phyloP scores from a whole-genome alignment of 1,140 invertebrate species.

The Drosophila nannoptera region DNA sequence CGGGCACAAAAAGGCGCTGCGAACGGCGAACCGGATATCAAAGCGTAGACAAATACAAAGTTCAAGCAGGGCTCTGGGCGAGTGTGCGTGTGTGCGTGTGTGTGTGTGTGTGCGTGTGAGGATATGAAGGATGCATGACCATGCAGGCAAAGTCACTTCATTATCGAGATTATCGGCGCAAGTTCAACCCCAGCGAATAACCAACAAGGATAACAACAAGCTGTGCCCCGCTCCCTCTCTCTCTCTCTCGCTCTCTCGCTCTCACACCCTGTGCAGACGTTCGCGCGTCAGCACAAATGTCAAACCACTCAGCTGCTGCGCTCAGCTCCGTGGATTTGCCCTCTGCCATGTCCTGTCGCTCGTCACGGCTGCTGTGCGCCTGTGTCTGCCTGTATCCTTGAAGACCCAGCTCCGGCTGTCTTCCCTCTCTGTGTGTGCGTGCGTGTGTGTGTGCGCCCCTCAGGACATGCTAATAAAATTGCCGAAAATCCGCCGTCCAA shows the following conservation, averaged over 20 bases:
- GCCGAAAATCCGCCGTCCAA: conserved; percentile 61
- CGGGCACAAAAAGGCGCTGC: conserved; percentile 38
- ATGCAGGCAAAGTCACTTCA: conserved; percentile 74
- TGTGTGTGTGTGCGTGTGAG: conserved; percentile 13
- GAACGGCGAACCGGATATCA: conserved; percentile 67
- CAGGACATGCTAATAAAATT: conserved; percentile 76
- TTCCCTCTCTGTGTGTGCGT: conserved; percentile 1
- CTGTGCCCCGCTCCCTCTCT: conserved; percentile 7
- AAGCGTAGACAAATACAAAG: conserved; percentile 53
- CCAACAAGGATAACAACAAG: conserved; percentile 48
- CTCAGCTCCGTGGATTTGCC: conserved; percentile 20
- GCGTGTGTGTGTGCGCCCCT: conserved; percentile 37
- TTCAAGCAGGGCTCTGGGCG: conserved; percentile 30
- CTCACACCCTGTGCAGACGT: conserved; percentile 67
- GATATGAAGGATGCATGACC: conserved; percentile 67
- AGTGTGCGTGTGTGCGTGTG: conserved; percentile 2
- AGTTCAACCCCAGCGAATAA: conserved; percentile 60
- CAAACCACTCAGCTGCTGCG: conserved; percentile 70
- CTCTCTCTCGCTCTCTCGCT: conserved; percentile 21
- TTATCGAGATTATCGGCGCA: conserved; percentile 77
- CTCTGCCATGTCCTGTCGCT: conserved; percentile 3
- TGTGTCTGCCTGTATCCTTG: conserved; percentile 63
- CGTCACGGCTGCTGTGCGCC: conserved; percentile 59
- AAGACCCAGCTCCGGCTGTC: conserved; percentile 27
- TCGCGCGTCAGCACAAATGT: conserved; percentile 77